These are phyloP conservation scores for Monomorium pharaonis DNA, from an alignment of 1,140 invertebrate species.

Conservation along the genomic window DNA sequence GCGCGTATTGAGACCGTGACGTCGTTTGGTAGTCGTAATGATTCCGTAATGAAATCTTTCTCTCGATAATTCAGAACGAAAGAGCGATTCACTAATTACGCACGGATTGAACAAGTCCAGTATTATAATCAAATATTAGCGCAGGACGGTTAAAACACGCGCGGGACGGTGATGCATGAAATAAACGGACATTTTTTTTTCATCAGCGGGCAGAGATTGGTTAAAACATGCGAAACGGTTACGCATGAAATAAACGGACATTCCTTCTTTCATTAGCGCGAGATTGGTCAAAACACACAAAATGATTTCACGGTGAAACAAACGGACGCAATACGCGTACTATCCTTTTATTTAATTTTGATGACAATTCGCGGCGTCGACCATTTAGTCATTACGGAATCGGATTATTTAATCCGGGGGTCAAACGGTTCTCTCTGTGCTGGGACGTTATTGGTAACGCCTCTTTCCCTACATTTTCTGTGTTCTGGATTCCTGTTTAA, in stretches of 20 bases:
- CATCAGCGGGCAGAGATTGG: not conserved
- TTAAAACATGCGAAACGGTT: not conserved
- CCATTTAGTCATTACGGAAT: not conserved
- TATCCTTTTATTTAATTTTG: not conserved
- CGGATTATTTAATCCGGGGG: not conserved
- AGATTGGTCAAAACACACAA: not conserved
- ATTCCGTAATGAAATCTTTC: conserved; percentile 61
- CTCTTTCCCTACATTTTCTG: conserved; percentile 24
- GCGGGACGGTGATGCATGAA: not conserved
- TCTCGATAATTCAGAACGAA: conserved; percentile 38
- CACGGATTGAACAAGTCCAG: not conserved
- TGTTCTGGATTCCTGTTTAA: conserved; percentile 12
- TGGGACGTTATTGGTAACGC: not conserved
- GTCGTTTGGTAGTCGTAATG: conserved; percentile 43
- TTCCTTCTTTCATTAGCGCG: not conserved
- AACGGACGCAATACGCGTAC: not conserved
- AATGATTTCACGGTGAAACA: not conserved
- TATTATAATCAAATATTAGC: not conserved
- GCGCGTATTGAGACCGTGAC: conserved; percentile 65
- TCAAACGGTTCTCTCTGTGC: not conserved
- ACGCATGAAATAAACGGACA: not conserved
- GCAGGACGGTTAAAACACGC: not conserved
- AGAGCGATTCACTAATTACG: conserved; percentile 53
- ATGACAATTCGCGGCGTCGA: not conserved
- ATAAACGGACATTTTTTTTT: not conserved